Conservation (phyloP, 2,888 invertebrate species). For the Petrophora chlorosata region DNA sequence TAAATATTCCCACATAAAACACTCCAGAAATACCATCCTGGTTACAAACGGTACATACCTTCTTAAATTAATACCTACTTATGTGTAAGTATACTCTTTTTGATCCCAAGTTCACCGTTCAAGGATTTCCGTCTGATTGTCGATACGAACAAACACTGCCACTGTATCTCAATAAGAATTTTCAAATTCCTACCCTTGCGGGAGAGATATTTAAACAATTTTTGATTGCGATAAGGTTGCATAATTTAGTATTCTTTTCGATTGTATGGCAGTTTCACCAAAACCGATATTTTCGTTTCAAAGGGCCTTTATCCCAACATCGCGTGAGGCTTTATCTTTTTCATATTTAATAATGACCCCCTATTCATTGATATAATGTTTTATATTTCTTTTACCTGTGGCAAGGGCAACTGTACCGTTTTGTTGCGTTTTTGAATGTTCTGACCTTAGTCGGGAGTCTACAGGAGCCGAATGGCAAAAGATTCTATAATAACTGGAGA, state of each 20-base stretch:
- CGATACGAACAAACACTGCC: not conserved
- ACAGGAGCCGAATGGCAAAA: no score
- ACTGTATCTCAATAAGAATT: constrained; percentile 1
- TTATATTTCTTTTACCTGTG: constrained; percentile 46
- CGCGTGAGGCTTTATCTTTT: constrained; percentile 56
- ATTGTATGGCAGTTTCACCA: not conserved
- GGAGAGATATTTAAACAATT: not conserved
- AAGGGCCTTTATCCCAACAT: constrained; percentile 43
- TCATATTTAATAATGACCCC: constrained; percentile 43
- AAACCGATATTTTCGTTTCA: constrained; percentile 24
- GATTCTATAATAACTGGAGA: no score
- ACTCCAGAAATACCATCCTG: no score
- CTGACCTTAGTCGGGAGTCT: no score
- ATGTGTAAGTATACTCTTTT: not conserved
- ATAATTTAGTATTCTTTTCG: not conserved
- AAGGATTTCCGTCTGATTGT: constrained; percentile 14
- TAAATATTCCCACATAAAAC: no score
- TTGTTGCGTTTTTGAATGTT: constrained; percentile 38
- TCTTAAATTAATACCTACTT: no score
- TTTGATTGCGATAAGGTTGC: constrained; percentile 1
- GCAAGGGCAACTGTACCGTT: constrained; percentile 53
- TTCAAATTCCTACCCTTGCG: not conserved
- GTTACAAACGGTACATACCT: no score
- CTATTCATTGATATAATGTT: constrained; percentile 47
- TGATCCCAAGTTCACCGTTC: constrained; percentile 5